Conservation (phyloP, 2,797 vertebrate species). For the Aratinga solstitialis region DNA sequence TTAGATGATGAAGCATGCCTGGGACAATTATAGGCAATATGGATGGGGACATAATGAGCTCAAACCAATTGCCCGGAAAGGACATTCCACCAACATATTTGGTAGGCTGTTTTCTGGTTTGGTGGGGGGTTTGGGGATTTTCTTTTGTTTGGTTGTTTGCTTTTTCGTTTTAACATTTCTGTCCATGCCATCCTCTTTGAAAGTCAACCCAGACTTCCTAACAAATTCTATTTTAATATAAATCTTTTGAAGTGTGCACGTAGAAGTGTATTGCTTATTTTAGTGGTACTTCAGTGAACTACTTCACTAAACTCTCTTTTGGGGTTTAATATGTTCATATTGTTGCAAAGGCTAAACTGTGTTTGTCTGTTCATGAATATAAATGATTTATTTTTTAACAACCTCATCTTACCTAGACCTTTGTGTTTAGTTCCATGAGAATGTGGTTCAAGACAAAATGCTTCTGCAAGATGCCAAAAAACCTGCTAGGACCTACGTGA, state of each 20-base stretch:
- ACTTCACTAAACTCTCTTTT: background rate
- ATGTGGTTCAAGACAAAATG: background rate
- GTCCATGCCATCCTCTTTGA: background rate
- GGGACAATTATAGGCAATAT: conserved; percentile 97
- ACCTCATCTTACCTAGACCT: background rate
- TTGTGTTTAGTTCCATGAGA: background rate
- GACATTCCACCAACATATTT: conserved; percentile 98
- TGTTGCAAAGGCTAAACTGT: background rate
- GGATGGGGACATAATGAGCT: conserved; percentile 99
- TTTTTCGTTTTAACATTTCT: background rate
- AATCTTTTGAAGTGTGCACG: background rate
- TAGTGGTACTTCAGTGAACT: background rate
- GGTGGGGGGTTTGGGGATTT: background rate
- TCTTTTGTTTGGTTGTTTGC: background rate
- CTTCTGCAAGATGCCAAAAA: background rate
- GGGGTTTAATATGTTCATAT: background rate
- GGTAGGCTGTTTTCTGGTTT: conserved; percentile 82
- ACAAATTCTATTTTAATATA: background rate
- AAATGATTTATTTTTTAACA: background rate
- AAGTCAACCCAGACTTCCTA: background rate
- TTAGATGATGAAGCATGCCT: conserved; percentile 99
- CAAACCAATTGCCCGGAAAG: conserved; percentile 97
- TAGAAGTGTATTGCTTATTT: background rate
- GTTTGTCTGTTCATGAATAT: background rate
- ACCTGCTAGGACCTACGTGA: background rate